These are phyloP conservation scores for Drosophila neocordata DNA, from an alignment of 1,140 invertebrate genomes.

Conservation along the genomic window DNA sequence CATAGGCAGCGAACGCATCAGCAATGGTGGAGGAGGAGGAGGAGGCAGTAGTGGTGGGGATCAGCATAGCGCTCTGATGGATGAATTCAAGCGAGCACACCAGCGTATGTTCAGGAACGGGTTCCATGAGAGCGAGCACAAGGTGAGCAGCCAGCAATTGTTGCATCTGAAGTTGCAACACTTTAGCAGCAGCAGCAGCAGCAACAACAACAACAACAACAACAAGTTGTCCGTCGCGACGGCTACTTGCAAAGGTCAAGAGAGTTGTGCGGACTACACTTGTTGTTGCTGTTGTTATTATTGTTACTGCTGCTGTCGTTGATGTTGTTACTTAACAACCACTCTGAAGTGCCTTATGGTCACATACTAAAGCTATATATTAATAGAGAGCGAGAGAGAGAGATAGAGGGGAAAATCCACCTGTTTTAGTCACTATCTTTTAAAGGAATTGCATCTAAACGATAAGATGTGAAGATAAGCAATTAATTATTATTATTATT, in stretches of 20 bases:
- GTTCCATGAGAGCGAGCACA: conserved; percentile 81
- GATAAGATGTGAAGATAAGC: not conserved
- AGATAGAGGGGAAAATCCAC: not conserved
- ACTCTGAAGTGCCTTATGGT: conserved; percentile 12
- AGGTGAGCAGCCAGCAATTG: conserved; percentile 65
- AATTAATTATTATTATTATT: conserved; percentile 3
- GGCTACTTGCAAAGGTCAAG: conserved; percentile 68
- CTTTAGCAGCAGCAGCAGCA: conserved; percentile 22
- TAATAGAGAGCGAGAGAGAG: no score
- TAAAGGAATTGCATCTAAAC: conserved; percentile 1
- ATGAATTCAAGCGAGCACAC: conserved; percentile 93
- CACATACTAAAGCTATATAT: not conserved
- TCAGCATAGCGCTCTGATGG: conserved; percentile 90
- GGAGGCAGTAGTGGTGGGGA: conserved; percentile 83
- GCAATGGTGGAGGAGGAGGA: conserved; percentile 23
- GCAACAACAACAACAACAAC: not conserved
- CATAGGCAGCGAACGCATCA: conserved; percentile 58
- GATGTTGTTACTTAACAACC: conserved; percentile 10
- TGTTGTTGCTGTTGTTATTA: conserved; percentile 38
- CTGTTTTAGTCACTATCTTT: not conserved
- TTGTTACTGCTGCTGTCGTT: not conserved
- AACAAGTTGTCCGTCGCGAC: conserved; percentile 8
- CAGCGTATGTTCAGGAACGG: conserved; percentile 90
- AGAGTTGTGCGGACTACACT: conserved; percentile 48
- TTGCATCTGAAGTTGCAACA: conserved; percentile 39